Conservation (phyloP, 2,797 vertebrate species). For the Amphiprion clarkii region DNA sequence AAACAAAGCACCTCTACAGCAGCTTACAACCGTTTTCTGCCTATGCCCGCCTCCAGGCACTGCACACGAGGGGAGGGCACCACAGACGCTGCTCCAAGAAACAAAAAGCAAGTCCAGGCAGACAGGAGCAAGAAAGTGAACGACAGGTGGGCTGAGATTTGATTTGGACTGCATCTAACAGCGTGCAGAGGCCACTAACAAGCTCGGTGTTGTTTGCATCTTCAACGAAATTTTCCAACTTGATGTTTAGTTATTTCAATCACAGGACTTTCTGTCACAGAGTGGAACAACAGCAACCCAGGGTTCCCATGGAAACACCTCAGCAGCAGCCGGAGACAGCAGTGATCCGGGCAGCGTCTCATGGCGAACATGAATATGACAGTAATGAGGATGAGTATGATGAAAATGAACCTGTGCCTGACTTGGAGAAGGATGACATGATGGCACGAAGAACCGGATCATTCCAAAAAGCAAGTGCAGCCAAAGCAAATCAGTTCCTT, state of each 20-base stretch:
- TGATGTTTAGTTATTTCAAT: constrained; percentile 54
- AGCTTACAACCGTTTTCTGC: constrained; percentile 76
- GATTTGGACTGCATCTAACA: constrained; percentile 39
- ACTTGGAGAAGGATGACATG: constrained; percentile 89
- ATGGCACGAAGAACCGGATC: constrained; percentile 84
- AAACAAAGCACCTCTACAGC: constrained; percentile 69
- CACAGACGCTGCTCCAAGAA: constrained; percentile 57
- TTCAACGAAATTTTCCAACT: constrained; percentile 24
- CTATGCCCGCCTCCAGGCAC: constrained; percentile 74
- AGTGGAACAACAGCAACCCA: constrained; percentile 66
- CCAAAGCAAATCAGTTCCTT: constrained; percentile 71
- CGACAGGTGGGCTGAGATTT: constrained; percentile 73
- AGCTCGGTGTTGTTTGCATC: constrained; percentile 51
- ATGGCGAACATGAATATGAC: constrained; percentile 6
- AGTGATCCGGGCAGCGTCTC: constrained; percentile 33
- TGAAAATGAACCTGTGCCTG: constrained; percentile 57
- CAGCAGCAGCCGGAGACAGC: constrained; percentile 42
- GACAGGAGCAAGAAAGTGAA: constrained; percentile 54
- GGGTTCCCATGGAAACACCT: constrained; percentile 54
- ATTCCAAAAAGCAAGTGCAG: constrained; percentile 71
- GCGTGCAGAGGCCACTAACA: constrained; percentile 55
- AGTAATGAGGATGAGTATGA: constrained; percentile 65
- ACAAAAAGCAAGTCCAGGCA: constrained; percentile 60
- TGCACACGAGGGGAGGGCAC: constrained; percentile 44
- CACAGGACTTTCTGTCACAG: constrained; percentile 70